Conservation (phyloP, 2,113 vertebrate genomes). For the Tringa solitaria region DNA sequence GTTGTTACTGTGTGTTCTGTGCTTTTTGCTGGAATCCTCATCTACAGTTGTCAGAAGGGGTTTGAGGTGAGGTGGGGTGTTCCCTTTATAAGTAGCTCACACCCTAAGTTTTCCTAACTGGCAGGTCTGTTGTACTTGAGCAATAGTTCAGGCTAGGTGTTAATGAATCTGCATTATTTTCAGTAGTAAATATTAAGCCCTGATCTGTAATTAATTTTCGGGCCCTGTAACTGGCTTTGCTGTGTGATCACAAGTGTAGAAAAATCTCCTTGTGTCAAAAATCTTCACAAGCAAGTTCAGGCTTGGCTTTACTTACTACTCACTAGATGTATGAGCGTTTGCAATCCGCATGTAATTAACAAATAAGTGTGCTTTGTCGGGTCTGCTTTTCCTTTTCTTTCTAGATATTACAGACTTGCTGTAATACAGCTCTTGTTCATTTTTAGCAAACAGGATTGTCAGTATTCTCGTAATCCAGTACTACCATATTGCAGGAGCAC, state of each 20-base stretch:
- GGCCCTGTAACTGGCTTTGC: background rate
- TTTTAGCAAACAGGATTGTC: slow-evolving; percentile 38
- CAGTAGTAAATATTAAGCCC: background rate
- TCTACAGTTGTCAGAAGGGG: background rate
- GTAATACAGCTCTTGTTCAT: slow-evolving; percentile 43
- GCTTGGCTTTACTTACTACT: slow-evolving; percentile 1
- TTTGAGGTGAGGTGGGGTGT: background rate
- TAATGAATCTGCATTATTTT: background rate
- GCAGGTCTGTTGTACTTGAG: background rate
- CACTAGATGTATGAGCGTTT: background rate
- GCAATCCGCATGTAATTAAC: background rate
- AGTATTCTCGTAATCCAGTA: slow-evolving; percentile 45
- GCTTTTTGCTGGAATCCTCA: background rate
- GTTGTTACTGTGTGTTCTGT: background rate
- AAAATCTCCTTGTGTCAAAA: background rate
- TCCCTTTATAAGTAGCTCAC: background rate
- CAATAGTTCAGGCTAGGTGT: background rate
- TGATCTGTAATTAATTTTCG: background rate
- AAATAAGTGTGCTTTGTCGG: background rate
- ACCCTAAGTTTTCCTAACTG: background rate
- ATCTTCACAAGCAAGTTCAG: background rate
- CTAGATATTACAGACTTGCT: slow-evolving; percentile 1
- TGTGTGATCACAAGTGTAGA: background rate
- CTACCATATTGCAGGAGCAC: slow-evolving; percentile 55
- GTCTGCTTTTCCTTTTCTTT: slow-evolving; percentile 36